Percentiles rank a stretch among this genome's conserved stretches.
Conservation (phyloP, 2,113 vertebrate species). For the Clarias magur region DNA sequence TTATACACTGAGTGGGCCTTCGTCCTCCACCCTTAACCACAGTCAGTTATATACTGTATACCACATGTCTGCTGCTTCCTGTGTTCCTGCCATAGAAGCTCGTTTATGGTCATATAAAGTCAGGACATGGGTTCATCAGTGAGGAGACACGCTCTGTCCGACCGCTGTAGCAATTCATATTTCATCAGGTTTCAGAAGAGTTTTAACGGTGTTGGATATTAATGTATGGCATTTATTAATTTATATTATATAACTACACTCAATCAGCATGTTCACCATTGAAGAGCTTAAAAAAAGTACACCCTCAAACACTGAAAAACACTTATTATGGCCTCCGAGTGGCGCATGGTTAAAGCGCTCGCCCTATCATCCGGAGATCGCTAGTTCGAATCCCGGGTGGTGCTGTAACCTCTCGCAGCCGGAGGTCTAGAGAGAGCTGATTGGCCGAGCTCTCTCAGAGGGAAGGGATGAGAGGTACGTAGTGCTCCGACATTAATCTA, state of each 20-base stretch:
- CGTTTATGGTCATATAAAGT: constrained; percentile 31
- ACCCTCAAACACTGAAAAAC: not conserved
- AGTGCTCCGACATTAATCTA: too few species aligned
- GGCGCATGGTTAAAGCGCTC: too few species aligned
- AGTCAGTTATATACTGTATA: constrained; percentile 19
- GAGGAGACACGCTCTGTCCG: not conserved
- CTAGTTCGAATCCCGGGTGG: too few species aligned
- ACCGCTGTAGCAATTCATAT: not conserved
- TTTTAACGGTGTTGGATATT: not conserved
- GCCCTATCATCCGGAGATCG: too few species aligned
- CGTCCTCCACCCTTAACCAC: constrained; percentile 18
- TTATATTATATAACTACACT: not conserved
- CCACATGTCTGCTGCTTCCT: constrained; percentile 13
- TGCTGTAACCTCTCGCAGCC: too few species aligned
- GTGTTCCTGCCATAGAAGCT: not conserved
- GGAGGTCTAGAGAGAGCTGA: too few species aligned
- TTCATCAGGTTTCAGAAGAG: not conserved
- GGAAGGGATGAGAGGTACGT: too few species aligned
- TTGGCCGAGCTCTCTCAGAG: too few species aligned
- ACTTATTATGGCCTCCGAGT: too few species aligned
- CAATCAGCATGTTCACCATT: not conserved
- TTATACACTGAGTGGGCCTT: constrained; percentile 1
- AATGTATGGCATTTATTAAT: not conserved
- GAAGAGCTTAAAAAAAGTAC: not conserved
- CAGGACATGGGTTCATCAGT: constrained; percentile 13